Conservation (phyloP, 1,140 invertebrate genomes). For the Procambarus clarkii region DNA sequence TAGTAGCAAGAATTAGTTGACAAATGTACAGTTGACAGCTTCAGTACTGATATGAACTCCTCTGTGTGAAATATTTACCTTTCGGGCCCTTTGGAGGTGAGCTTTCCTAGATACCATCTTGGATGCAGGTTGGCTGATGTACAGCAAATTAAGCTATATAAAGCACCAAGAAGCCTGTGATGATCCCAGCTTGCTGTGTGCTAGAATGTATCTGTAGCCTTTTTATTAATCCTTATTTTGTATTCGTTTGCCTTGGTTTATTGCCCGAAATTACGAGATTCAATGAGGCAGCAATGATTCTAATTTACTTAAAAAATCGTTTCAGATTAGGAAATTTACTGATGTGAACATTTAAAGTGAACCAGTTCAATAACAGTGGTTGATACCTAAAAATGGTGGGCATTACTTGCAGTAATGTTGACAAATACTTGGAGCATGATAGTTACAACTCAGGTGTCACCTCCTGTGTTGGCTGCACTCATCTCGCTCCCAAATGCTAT, state of each 20-base stretch:
- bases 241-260: not conserved
- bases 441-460: not conserved
- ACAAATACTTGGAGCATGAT: not conserved
- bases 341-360: not conserved
- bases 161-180: conserved; percentile 41
- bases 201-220: conserved; percentile 21
- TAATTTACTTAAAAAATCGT: not conserved
- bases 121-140: conserved; percentile 1
- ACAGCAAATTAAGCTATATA: conserved; percentile 1
- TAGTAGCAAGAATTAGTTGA: conserved; percentile 8
- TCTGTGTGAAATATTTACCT: conserved; percentile 1
- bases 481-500: not conserved
- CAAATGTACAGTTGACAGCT: conserved; percentile 1
- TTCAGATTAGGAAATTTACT: not conserved
- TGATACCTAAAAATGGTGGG: not conserved
- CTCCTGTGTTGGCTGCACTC: not conserved
- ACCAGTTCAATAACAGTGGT: not conserved
- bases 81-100: not conserved
- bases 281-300: not conserved
- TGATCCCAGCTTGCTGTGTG: conserved; percentile 48
- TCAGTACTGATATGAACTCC: not conserved
- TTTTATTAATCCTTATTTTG: conserved; percentile 11
- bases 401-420: not conserved
- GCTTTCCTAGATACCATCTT: conserved; percentile 5
- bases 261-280: not conserved